Conservation (phyloP, 2,888 invertebrate species). For the Drosophila colorata region DNA sequence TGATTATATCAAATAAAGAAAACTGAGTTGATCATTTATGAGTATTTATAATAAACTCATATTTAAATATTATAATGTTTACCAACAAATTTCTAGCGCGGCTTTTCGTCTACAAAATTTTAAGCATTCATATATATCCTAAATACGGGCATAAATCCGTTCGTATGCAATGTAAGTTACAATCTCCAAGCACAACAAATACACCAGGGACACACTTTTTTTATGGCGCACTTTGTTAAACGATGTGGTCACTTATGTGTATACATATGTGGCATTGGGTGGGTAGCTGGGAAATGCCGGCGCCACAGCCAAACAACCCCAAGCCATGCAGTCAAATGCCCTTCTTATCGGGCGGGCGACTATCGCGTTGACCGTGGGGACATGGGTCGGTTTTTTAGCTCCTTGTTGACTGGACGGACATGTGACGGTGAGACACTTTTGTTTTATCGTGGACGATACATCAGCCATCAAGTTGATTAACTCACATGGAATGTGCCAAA, state of each 20-base stretch:
- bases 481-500: constrained; percentile 74
- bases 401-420: constrained; percentile 40
- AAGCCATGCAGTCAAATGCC: constrained; percentile 17
- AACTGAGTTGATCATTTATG: not conserved
- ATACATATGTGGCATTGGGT: not conserved
- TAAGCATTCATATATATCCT: not conserved
- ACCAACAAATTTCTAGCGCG: not conserved
- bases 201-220: constrained; percentile 47
- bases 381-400: constrained; percentile 38
- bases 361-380: constrained; percentile 21
- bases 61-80: not conserved
- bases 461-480: constrained; percentile 80
- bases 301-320: constrained; percentile 33
- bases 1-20: not conserved
- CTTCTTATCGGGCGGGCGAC: constrained; percentile 37
- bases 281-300: constrained; percentile 24
- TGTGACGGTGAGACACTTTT: constrained; percentile 54
- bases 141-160: constrained; percentile 1
- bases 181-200: constrained; percentile 15
- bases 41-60: not conserved
- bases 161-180: constrained; percentile 1
- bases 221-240: constrained; percentile 70
- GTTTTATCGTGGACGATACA: constrained; percentile 76
- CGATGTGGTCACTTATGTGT: constrained; percentile 47
- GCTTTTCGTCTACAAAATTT: not conserved